phyloP scores from a whole-genome alignment of 2,888 invertebrate species.

The Tortrix viridana region DNA sequence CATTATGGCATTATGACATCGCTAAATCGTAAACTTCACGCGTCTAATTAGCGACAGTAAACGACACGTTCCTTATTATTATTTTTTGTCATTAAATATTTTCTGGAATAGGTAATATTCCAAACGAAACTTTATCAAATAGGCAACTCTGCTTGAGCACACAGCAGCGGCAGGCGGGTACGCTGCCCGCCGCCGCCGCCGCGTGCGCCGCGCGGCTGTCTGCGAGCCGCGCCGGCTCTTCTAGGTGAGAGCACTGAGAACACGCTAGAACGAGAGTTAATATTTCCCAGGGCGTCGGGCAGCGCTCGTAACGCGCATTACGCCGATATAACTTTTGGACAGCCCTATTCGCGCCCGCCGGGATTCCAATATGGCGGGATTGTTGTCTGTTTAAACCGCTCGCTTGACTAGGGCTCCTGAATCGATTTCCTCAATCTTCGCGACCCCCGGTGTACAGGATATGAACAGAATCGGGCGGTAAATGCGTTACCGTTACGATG shows the following conservation, averaged over 20 bases:
- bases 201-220: conserved; percentile 1
- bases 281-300: conserved; percentile 23
- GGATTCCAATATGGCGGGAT: neutral
- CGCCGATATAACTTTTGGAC: conserved; percentile 22
- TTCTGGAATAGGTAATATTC: no score
- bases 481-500: no score
- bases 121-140: no score
- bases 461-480: no score
- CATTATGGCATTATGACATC: no score
- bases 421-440: neutral
- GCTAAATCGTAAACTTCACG: no score
- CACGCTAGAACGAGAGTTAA: conserved; percentile 24
- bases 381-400: neutral
- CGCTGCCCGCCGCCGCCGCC: neutral
- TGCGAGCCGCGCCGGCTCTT: conserved; percentile 6
- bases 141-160: neutral
- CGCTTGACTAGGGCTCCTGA: neutral
- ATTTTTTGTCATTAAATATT: no score
- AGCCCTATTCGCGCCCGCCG: conserved; percentile 1
- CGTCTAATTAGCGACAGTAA: no score
- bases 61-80: no score
- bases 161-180: no score
- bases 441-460: no score
- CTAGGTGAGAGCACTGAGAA: conserved; percentile 27
- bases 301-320: conserved; percentile 12